Evolutionary conservation across 2,888 invertebrate genomes (phyloP).

Genomic region (Tetragonisca angustula): DNA sequence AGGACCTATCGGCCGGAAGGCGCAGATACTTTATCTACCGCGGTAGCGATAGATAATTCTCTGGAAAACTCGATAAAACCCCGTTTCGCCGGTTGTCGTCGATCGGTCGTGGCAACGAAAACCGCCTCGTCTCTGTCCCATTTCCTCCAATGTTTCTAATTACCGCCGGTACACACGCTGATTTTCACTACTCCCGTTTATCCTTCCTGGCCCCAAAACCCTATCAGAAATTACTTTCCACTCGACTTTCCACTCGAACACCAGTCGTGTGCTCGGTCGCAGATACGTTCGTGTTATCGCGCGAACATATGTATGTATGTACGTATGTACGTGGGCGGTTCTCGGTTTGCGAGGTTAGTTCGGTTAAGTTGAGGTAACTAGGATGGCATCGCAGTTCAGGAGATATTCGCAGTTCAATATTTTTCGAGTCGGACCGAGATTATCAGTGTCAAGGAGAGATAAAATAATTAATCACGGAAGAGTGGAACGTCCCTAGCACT

Average conservation of each 20-base stretch:
- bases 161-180: conserved; percentile 39
- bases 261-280: not conserved
- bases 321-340: not conserved
- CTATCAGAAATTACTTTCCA: conserved; percentile 31
- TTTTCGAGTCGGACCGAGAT: not conserved
- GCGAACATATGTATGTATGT: not conserved
- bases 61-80: conserved; percentile 68
- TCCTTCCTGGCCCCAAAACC: not conserved
- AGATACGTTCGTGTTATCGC: no score
- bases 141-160: conserved; percentile 49
- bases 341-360: conserved; percentile 15
- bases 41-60: conserved; percentile 72
- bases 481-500: not conserved
- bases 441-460: not conserved
- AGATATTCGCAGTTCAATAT: not conserved
- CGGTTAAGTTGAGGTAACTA: conserved; percentile 7
- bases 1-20: conserved; percentile 80
- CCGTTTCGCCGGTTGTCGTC: conserved; percentile 41
- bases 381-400: not conserved
- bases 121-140: conserved; percentile 8
- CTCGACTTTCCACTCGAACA: not conserved
- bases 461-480: not conserved
- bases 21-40: conserved; percentile 79
- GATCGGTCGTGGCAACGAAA: conserved; percentile 38
- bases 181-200: not conserved